Conservation (phyloP, 1,140 invertebrate species). For the Drosophila obscura region DNA sequence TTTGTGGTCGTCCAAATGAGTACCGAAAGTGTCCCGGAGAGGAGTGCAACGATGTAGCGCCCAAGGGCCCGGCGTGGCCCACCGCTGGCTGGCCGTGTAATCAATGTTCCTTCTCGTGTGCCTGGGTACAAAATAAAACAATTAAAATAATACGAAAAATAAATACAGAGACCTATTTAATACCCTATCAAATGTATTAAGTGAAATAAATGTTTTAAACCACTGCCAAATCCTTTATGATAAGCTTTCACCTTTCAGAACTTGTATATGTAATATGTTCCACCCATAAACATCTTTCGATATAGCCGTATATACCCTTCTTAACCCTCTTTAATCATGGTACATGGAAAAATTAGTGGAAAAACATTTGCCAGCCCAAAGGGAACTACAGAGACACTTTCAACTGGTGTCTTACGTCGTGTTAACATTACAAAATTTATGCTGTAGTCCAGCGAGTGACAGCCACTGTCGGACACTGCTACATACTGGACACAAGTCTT, state of each 20-base stretch:
- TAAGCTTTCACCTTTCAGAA: background rate
- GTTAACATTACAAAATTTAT: conserved; percentile 79
- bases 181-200: background rate
- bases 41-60: conserved; percentile 25
- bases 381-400: conserved; percentile 26
- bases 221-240: too few relatives aligned
- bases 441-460: conserved; percentile 29
- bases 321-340: conserved; percentile 7
- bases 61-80: conserved; percentile 19
- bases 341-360: conserved; percentile 32
- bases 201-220: background rate
- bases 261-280: too few relatives aligned
- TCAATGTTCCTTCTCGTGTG: conserved; percentile 24
- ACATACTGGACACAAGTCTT: conserved; percentile 14
- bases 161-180: background rate
- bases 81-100: conserved; percentile 26
- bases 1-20: conserved; percentile 76
- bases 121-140: conserved; percentile 50
- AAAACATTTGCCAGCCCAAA: conserved; percentile 33
- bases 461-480: conserved; percentile 21
- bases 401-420: conserved; percentile 76
- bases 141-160: conserved; percentile 39
- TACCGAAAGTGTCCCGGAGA: conserved; percentile 25
- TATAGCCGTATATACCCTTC: background rate
- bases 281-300: too few relatives aligned